Evolutionary conservation across 1,140 invertebrate genomes (phyloP), one percentile per base, ranked within the genome.

Genomic region (Teleogryllus occipitalis): DNA sequence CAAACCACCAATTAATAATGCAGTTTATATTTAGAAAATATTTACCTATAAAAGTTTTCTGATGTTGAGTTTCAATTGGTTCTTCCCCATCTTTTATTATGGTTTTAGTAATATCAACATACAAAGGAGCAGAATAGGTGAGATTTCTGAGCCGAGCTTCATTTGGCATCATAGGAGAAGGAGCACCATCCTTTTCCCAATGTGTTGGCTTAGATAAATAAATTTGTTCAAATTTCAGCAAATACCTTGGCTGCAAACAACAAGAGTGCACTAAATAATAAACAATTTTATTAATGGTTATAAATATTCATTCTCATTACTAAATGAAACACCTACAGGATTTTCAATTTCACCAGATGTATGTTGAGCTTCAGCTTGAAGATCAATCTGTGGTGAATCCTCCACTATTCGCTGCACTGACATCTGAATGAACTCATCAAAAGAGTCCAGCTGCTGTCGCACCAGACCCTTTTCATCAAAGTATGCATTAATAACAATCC

Each of bases 341-440:
- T 91, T 95, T 88, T 98, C 97, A 75, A 98, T 92, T 89, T 96
- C 94, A 65, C 97, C 97, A 15, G 92, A 91, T 12, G 92, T 93
- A 88, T 99, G 97, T 84, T 99, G 97, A 7, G 97, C 96, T 89
- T 99, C 98, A 3, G 97, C 97, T 87, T 99, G 96, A 21, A 99
- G 88, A 85, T 99, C 98, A 81, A 99, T 98, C 78, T 95, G 95
- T 15, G 97, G 97, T 0, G 98, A 97, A 87, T 99, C 98, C 88
- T 99, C 98, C 4, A 99, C 97, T 86, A 99, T 99, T 82, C 97
- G 89, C 85, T 99, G 98, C 27, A 99, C 97, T 14, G 97, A 99
- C 97, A 99, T 99, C 85, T 99, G 97, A 86, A 99, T 99, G 85
- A 99, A 99, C 88, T 99, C 98, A 90, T 99, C 98, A 87, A 99